Base-by-base conservation (phyloP, 2,113 vertebrate species). In the Seriola aureovittata region DNA sequence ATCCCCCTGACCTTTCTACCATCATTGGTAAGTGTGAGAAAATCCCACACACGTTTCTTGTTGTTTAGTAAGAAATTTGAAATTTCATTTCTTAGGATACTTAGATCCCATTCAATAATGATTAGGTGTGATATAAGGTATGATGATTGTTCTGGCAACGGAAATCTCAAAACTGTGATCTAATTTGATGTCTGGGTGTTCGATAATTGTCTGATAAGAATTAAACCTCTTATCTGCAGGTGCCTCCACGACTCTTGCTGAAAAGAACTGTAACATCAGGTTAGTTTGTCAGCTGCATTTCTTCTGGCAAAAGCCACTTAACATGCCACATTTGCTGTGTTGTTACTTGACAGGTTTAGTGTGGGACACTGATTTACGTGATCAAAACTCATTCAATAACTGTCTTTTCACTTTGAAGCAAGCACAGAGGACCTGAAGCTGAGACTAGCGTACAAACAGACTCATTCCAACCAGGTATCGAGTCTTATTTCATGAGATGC, bases 1-100 rank as follows among this genome's bases (percentile, higher is more conserved):
- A 91, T 9, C 85, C 95, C 46, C 93, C 95, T 58, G 93, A 96
- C 83, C 75, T 98, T 69, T 98, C 97, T 59, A 81, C 92, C 71
- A 97, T 98, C 92, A 52, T 92, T 50, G 95, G 97, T 98, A 95
- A 95, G 32, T 38, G 5, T 17, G 16, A 72, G 0, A 64, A 36
- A 16, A 40, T 36, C 70, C 8, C 12, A 36, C 16, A 48, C n/a
- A 13, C 3, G 11, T 9, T 8, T 54, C 4, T 16, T 66, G 23
- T 19, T 48, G 17, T n/a, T 34, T 36, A 36, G 3, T 3, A 60
- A 72, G 9, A 60, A 44, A 60, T 21, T 4, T 10, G 9, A 10
- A 1, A 32, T 3, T n/a, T 21, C 0, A 57, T 44, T 66, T 58
- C 8, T 0, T 25, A 58, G 9, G 5, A n/a, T 52, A 8, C n/a